Percentiles rank a stretch among this genome's conserved stretches.
phyloP scores from a whole-genome alignment of 2,797 vertebrate species.

The Fistularia commersonii region DNA sequence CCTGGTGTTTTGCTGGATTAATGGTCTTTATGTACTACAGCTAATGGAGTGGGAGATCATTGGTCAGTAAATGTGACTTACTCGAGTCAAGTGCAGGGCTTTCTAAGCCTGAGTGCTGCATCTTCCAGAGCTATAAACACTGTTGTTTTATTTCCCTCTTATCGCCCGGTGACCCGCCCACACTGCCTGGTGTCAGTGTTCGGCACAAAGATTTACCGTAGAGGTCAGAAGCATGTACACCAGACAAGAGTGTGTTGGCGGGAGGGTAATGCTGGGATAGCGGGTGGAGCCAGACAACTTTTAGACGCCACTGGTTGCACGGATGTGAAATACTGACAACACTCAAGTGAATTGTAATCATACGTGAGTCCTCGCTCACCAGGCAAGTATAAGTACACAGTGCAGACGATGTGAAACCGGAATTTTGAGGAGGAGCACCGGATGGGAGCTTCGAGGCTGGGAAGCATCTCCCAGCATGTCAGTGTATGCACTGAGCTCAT shows the following conservation, averaged over 20 bases:
- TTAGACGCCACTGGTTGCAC: slow-evolving; percentile 22
- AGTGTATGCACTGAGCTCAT: slow-evolving; percentile 4
- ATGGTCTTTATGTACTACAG: slow-evolving; percentile 56
- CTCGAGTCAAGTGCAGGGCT: slow-evolving; percentile 54
- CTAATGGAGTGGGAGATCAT: slow-evolving; percentile 63
- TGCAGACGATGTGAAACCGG: slow-evolving; percentile 3
- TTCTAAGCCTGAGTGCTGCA: slow-evolving; percentile 37
- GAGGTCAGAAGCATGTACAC: slow-evolving; percentile 35
- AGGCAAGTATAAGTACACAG: slow-evolving; percentile 15
- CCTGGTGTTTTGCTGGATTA: slow-evolving; percentile 38
- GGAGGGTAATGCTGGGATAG: slow-evolving; percentile 6
- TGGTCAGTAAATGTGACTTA: slow-evolving; percentile 62
- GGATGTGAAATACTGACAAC: slow-evolving; percentile 42
- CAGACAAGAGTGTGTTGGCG: not conserved
- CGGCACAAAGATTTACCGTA: slow-evolving; percentile 45
- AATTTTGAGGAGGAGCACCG: not conserved
- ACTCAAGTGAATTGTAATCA: slow-evolving; percentile 27
- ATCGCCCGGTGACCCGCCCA: slow-evolving; percentile 34
- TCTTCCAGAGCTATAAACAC: slow-evolving; percentile 50
- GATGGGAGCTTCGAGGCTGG: slow-evolving; percentile 13
- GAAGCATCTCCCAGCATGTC: slow-evolving; percentile 18
- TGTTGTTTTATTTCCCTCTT: slow-evolving; percentile 39
- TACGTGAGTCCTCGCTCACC: slow-evolving; percentile 22
- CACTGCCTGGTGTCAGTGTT: slow-evolving; percentile 68
- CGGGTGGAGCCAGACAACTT: slow-evolving; percentile 13